Evolutionary conservation across 2,113 vertebrate species (phyloP).

Genomic region (Dascyllus trimaculatus): DNA sequence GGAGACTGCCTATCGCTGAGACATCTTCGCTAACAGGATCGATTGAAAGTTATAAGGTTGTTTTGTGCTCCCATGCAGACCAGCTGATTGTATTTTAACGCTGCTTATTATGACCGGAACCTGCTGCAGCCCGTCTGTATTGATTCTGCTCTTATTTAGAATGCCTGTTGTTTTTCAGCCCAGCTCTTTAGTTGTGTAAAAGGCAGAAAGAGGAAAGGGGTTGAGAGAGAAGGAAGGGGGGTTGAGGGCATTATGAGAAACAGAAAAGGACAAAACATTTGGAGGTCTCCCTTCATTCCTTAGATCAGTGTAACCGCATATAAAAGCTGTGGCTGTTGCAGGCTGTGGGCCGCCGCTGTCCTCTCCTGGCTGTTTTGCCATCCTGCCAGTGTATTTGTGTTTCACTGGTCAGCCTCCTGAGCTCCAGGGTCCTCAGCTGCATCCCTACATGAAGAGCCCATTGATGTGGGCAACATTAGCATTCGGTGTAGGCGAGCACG

Average conservation of each 20-base stretch:
- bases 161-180: conserved; percentile 44
- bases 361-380: conserved; percentile 50
- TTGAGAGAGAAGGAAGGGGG: conserved; percentile 1
- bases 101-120: conserved; percentile 39
- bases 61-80: conserved; percentile 1
- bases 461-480: conserved; percentile 81
- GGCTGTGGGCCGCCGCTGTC: conserved; percentile 56
- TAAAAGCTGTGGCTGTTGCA: conserved; percentile 72
- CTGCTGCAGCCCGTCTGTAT: conserved; percentile 41
- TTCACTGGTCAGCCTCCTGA: conserved; percentile 62
- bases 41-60: conserved; percentile 20
- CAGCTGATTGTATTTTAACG: conserved; percentile 54
- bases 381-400: conserved; percentile 53
- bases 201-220: conserved; percentile 38
- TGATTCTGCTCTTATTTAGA: conserved; percentile 62
- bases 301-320: conserved; percentile 70
- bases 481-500: conserved; percentile 66
- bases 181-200: conserved; percentile 41
- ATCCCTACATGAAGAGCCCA: conserved; percentile 70
- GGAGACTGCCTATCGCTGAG: not conserved
- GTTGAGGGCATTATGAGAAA: conserved; percentile 40
- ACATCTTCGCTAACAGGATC: conserved; percentile 10
- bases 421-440: conserved; percentile 52
- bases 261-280: conserved; percentile 66
- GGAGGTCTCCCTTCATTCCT: conserved; percentile 74